Conservation (phyloP, 2,113 vertebrate genomes). For the Bagarius yarrelli region DNA sequence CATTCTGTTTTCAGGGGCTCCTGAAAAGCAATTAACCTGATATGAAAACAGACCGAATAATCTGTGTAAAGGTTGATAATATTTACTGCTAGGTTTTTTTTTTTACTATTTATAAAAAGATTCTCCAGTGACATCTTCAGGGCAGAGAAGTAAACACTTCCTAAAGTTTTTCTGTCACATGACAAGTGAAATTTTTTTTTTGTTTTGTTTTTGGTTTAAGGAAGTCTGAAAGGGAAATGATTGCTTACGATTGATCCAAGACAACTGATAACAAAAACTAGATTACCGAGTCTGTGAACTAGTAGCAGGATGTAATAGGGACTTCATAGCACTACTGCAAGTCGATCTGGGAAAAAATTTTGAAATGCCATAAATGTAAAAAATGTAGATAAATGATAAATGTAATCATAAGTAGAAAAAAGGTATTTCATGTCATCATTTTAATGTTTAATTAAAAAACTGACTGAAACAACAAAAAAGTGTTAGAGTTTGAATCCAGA, state of each 20-base stretch:
- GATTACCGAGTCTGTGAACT: not conserved
- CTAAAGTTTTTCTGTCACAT: not conserved
- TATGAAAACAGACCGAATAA: not conserved
- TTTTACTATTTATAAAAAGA: not conserved
- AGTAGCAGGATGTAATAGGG: too few relatives aligned
- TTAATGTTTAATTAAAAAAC: not conserved
- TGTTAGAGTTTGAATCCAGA: not conserved
- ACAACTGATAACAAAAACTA: not conserved
- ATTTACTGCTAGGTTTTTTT: not conserved
- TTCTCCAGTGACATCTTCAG: not conserved
- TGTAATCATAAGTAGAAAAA: not conserved
- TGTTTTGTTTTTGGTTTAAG: not conserved
- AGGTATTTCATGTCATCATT: not conserved
- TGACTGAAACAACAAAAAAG: not conserved
- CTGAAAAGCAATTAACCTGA: too few relatives aligned
- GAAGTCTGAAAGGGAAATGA: not conserved
- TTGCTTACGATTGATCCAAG: not conserved
- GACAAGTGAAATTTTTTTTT: not conserved
- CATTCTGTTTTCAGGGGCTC: too few relatives aligned
- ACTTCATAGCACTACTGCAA: too few relatives aligned
- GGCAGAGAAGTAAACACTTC: not conserved
- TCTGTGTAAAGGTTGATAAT: not conserved
- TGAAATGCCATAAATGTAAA: too few relatives aligned
- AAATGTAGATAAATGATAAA: too few relatives aligned
- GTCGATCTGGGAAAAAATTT: too few relatives aligned